Evolutionary conservation across 2,797 vertebrate genomes (phyloP).

Genomic region (Acanthurus leucopareius): DNA sequence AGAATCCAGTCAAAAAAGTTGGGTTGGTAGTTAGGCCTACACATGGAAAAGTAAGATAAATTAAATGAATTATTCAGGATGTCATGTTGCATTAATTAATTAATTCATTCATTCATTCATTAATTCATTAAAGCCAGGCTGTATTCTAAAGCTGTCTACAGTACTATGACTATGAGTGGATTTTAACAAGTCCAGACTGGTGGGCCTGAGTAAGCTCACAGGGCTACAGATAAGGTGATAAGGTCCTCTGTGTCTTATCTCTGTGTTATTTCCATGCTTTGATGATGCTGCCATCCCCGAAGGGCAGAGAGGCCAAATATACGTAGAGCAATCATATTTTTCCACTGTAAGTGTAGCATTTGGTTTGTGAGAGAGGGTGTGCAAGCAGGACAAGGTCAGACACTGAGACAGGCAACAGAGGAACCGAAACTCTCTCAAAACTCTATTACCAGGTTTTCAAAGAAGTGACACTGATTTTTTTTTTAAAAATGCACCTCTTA

Average conservation of each 20-base stretch:
- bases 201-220: slow-evolving; percentile 48
- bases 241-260: slow-evolving; percentile 62
- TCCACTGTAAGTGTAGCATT: slow-evolving; percentile 44
- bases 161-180: slow-evolving; percentile 25
- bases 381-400: slow-evolving; percentile 21
- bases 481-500: not conserved
- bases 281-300: slow-evolving; percentile 59
- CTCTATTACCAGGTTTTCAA: not conserved
- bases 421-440: slow-evolving; percentile 38
- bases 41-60: not conserved
- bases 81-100: not conserved
- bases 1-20: not conserved
- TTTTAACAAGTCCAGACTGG: slow-evolving; percentile 46
- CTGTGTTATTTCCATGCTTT: slow-evolving; percentile 72
- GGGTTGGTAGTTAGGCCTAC: too few relatives aligned
- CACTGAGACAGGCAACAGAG: slow-evolving; percentile 3
- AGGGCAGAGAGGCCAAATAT: slow-evolving; percentile 40
- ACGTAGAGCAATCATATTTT: slow-evolving; percentile 44
- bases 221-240: slow-evolving; percentile 64
- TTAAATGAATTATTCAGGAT: not conserved
- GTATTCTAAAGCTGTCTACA: slow-evolving; percentile 15
- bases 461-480: slow-evolving; percentile 11
- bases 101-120: too few relatives aligned
- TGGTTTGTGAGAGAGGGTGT: not conserved
- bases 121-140: not conserved